These are phyloP conservation scores for Psilopogon haemacephalus DNA, from an alignment of 2,113 vertebrate species.

Conservation along the genomic window DNA sequence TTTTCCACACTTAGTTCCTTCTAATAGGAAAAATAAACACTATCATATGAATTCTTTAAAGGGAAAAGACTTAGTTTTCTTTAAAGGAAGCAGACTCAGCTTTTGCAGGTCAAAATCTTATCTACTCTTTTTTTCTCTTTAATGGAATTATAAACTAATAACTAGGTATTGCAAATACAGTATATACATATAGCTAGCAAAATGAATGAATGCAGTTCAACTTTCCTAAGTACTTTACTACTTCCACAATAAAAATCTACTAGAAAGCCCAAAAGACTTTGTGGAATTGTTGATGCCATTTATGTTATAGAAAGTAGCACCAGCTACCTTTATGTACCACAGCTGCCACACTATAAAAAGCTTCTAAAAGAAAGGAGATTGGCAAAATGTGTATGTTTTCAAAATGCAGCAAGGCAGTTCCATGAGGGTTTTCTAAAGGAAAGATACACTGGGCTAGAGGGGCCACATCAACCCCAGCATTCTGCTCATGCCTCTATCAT, in stretches of 20 bases:
- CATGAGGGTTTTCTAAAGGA: not conserved
- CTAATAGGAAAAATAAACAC: not conserved
- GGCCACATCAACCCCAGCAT: not conserved
- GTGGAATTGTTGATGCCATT: not conserved
- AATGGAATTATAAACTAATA: not conserved
- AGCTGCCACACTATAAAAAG: not conserved
- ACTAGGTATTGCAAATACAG: not conserved
- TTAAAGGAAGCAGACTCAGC: not conserved
- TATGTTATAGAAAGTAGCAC: not conserved
- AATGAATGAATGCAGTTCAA: not conserved
- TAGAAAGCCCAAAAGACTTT: not conserved
- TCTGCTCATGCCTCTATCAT: not conserved
- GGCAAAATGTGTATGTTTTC: not conserved
- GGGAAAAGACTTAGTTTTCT: not conserved
- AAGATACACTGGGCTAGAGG: not conserved
- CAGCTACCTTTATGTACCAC: not conserved
- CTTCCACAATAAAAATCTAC: not conserved
- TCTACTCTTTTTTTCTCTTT: not conserved
- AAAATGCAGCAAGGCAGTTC: not conserved
- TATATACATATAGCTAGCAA: not conserved
- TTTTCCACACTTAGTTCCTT: not conserved
- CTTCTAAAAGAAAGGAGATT: not conserved
- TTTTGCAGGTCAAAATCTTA: not conserved
- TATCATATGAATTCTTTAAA: not conserved
- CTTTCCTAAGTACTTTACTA: not conserved